Percentiles rank a stretch among this genome's conserved stretches.
Conservation (phyloP, 64 coral and sea anemone genomes). For the Montipora cactus region DNA sequence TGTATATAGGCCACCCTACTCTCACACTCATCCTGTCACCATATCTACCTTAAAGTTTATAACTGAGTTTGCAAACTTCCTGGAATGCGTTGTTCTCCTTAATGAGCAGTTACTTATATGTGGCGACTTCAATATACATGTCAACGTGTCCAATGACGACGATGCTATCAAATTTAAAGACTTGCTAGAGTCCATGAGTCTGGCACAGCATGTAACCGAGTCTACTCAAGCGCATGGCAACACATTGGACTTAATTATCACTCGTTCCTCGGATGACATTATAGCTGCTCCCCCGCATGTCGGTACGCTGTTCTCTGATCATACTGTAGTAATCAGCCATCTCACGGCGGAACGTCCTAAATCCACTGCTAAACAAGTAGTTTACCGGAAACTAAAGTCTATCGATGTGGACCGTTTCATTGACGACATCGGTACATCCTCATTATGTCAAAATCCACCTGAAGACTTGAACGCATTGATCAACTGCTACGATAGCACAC, state of each 20-base stretch:
- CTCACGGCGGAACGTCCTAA: not conserved
- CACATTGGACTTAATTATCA: not conserved
- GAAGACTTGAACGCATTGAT: not conserved
- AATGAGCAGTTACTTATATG: not conserved
- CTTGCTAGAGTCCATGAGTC: not conserved
- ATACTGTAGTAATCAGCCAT: not conserved
- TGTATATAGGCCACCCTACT: too few species aligned
- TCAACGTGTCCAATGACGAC: not conserved
- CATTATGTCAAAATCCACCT: not conserved
- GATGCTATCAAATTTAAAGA: not conserved
- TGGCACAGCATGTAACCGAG: not conserved
- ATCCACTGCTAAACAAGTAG: not conserved
- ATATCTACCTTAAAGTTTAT: too few species aligned
- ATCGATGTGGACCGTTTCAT: not conserved
- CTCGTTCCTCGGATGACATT: not conserved
- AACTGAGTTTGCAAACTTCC: too few species aligned
- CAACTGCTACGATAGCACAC: not conserved
- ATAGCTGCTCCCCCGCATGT: not conserved
- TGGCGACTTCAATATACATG: not conserved
- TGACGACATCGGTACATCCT: not conserved
- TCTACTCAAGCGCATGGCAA: not conserved
- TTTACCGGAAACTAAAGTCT: not conserved
- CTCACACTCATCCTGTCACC: too few species aligned
- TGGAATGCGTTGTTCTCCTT: not conserved
- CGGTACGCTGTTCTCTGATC: not conserved